These are phyloP conservation scores for Tetheella fluctuosa DNA, from an alignment of 2,888 invertebrate genomes.

Conservation along the genomic window DNA sequence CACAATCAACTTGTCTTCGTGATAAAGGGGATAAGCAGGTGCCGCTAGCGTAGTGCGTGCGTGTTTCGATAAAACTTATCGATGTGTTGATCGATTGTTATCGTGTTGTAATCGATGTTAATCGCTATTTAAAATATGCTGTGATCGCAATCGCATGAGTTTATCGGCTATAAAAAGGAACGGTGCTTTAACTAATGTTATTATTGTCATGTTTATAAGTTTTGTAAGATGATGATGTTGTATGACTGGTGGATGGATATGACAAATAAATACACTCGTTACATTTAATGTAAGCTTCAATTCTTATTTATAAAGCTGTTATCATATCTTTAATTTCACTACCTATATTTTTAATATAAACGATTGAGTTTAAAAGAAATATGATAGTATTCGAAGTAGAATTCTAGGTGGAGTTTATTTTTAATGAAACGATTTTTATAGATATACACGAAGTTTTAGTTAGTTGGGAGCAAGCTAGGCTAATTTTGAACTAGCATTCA, in stretches of 20 bases:
- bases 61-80: conserved; percentile 23
- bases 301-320: background rate
- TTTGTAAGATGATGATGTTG: conserved; percentile 11
- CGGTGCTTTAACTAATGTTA: conserved; percentile 7
- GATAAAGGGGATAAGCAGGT: conserved; percentile 22
- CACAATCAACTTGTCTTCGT: conserved; percentile 23
- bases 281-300: background rate
- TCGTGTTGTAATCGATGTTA: conserved; percentile 15
- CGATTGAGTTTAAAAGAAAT: no score
- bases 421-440: no score
- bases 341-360: background rate
- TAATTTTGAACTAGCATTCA: background rate
- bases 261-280: conserved; percentile 5
- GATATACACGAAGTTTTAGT: no score
- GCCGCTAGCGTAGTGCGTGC: conserved; percentile 23
- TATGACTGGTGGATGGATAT: background rate
- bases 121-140: conserved; percentile 21
- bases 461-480: no score
- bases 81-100: conserved; percentile 16
- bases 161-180: conserved; percentile 11
- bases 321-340: background rate
- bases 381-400: no score
- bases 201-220: conserved; percentile 10
- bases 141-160: conserved; percentile 13
- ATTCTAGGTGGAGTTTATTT: no score